These are phyloP conservation scores for Auanema freiburgensis DNA, from an alignment of 2,888 invertebrate genomes.

Conservation along the genomic window DNA sequence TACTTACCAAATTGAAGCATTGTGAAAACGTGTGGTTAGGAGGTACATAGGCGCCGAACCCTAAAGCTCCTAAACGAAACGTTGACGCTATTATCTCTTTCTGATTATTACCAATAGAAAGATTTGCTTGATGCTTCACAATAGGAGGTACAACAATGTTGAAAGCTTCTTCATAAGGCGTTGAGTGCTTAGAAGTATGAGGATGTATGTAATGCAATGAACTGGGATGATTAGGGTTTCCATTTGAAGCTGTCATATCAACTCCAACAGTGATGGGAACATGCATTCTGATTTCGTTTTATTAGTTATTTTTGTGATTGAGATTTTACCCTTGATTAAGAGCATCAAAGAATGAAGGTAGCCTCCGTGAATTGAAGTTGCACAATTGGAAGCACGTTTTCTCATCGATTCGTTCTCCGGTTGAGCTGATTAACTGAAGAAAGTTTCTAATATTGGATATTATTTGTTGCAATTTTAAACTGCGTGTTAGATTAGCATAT, in stretches of 20 bases:
- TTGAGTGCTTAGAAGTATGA: conserved; percentile 59
- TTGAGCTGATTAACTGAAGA: conserved; percentile 39
- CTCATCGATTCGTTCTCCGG: conserved; percentile 37
- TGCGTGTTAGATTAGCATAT: neutral
- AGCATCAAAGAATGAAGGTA: conserved; percentile 43
- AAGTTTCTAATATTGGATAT: neutral
- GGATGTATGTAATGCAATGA: conserved; percentile 67
- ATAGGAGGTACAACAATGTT: conserved; percentile 64
- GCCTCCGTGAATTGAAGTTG: conserved; percentile 28
- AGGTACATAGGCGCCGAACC: conserved; percentile 69
- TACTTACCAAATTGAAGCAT: conserved; percentile 51
- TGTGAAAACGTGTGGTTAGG: conserved; percentile 25
- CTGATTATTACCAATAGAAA: conserved; percentile 13
- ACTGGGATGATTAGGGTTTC: conserved; percentile 65
- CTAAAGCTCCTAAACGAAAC: conserved; percentile 64
- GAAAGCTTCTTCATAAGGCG: conserved; percentile 68
- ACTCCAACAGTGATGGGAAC: conserved; percentile 68
- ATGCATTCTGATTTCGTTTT: conserved; percentile 64
- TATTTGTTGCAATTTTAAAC: neutral
- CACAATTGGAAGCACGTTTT: conserved; percentile 46
- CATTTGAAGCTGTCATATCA: conserved; percentile 69
- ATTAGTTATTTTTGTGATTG: neutral
- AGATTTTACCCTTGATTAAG: conserved; percentile 39
- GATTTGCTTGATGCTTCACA: conserved; percentile 9
- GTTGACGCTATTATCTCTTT: neutral